Evolutionary conservation across 2,113 vertebrate genomes (phyloP).

Genomic region (Lepidothrix coronata): DNA sequence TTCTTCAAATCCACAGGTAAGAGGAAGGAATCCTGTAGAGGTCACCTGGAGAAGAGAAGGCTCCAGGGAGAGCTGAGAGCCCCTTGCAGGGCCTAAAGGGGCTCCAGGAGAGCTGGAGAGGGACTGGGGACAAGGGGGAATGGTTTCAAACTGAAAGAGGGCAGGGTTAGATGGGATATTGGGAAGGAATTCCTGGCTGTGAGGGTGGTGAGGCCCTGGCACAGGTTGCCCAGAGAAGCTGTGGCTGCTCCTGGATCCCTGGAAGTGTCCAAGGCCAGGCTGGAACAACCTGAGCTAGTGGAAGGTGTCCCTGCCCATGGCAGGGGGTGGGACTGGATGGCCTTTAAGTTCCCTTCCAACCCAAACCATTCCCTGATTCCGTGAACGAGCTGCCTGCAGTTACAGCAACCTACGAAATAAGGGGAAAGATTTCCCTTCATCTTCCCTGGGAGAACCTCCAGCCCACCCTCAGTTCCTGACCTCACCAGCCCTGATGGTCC

Average conservation of each 20-base stretch:
- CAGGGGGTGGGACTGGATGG: not conserved
- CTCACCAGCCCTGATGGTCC: rapidly evolving
- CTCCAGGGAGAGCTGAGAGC: not conserved
- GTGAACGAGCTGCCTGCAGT: rapidly evolving
- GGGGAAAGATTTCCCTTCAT: not conserved
- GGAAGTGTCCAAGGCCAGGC: not conserved
- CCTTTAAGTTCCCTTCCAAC: not conserved
- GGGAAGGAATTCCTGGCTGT: not conserved
- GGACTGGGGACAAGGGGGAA: not conserved
- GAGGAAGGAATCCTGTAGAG: not conserved
- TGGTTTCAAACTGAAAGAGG: not conserved
- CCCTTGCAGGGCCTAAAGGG: not conserved
- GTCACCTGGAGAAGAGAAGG: not conserved
- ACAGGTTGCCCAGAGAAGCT: not conserved
- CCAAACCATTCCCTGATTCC: not conserved
- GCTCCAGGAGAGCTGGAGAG: not conserved
- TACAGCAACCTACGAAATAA: not conserved
- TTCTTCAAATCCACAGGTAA: not conserved
- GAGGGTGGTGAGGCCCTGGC: not conserved
- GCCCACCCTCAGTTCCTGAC: not conserved
- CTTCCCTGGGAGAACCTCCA: not conserved
- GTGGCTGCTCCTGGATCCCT: not conserved
- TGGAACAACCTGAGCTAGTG: rapidly evolving
- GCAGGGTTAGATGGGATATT: not conserved
- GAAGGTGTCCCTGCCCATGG: not conserved